These are phyloP conservation scores for Pseudococcus viburni DNA, from an alignment of 2,888 invertebrate genomes.

Conservation along the genomic window DNA sequence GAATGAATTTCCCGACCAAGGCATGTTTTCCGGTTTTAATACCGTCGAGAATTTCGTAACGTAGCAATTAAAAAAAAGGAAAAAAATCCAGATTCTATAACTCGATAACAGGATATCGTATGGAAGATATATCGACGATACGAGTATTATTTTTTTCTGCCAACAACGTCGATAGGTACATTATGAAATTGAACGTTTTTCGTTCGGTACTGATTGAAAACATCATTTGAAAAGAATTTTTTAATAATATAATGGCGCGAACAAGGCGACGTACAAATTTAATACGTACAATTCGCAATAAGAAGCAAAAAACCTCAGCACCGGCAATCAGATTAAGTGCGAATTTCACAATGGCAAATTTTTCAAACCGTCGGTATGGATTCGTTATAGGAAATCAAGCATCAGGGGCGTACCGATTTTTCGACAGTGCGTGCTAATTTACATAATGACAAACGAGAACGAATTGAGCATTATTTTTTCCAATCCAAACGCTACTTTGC, in stretches of 20 bases:
- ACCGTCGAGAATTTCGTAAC: neutral
- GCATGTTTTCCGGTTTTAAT: constrained; percentile 18
- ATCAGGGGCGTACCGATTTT: neutral
- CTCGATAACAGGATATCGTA: neutral
- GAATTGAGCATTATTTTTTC: constrained; percentile 29
- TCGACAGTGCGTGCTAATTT: constrained; percentile 25
- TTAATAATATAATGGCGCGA: constrained; percentile 50
- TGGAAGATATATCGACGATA: neutral
- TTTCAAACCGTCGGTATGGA: neutral
- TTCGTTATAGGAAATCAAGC: constrained; percentile 21
- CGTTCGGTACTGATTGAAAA: neutral
- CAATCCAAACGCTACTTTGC: neutral
- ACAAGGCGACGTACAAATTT: neutral
- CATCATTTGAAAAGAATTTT: constrained; percentile 4
- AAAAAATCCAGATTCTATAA: neutral
- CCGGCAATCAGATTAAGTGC: constrained; percentile 49
- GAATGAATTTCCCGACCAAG: neutral
- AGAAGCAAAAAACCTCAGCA: neutral
- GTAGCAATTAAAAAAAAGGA: neutral
- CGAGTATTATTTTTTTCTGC: neutral
- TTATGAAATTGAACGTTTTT: constrained; percentile 31
- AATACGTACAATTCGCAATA: constrained; percentile 20
- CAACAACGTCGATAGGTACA: neutral
- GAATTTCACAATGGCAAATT: neutral
- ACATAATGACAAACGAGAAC: constrained; percentile 47